Base-by-base conservation (phyloP, 2,113 vertebrate species). In the Scortum barcoo region DNA sequence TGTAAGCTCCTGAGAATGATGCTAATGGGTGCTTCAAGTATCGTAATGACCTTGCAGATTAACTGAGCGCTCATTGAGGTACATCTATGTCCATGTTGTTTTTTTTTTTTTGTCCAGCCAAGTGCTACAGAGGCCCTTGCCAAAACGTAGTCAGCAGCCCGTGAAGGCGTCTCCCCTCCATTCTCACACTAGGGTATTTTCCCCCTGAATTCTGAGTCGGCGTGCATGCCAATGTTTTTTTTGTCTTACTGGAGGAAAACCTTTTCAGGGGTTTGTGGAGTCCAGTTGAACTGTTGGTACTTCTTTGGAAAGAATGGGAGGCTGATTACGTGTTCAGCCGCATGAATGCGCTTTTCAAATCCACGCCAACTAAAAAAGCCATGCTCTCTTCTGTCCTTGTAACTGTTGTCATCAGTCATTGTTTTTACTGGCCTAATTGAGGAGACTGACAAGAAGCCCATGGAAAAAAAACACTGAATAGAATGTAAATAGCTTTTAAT, bases 101-200 rank as follows among this genome's bases (percentile, higher is more conserved):
- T 73, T 90, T 92, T 80, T 80, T 73, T 90, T 92, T 95, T 95
- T 96, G 96, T 97, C 94, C 91, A 81, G 89, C 94, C 95, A 94
- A 96, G 94, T 94, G 94, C 87, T 95, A 84, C 87, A 83, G 95
- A 95, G 96, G 95, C 91, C 92, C 96, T 93, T 93, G 95, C 92
- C 57, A 93, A 97, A 95, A 95, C 95, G 95, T 95, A 97, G 96
- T 93, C 96, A 98, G 93, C 95, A 95, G 98, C 96, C 98, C 96
- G 96, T 98, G 97, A 99, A 98, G 97, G 97, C 96, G 95, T 97
- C 96, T 96, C 93, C 93, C 94, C 84, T 94, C 94, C 95, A 94
- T 95, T 95, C 94, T 96, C 96, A 96, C 96, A 96, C 95, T 95
- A 93, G 93, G 93, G 92, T 93, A 91, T 91, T 95, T 95, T 93